Base-by-base conservation (phyloP, 1,140 invertebrate genomes). In the Drosophila kikkawai region DNA sequence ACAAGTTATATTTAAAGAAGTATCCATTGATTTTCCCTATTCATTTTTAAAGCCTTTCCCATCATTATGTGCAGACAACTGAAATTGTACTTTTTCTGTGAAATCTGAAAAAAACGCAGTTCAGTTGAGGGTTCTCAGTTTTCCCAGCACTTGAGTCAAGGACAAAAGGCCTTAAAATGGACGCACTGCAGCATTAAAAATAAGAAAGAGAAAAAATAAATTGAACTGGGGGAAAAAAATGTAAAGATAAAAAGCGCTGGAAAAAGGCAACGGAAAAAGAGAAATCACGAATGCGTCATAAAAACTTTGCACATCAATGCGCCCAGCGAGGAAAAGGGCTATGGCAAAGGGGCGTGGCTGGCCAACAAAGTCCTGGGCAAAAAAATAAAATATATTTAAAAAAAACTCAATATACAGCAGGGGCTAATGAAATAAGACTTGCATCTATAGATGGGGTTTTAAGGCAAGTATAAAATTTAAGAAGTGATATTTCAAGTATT, bases 251-350 rank as follows among this genome's bases (percentile, higher is more conserved):
- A 82, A 57, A 65, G 15, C 22, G 15, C 32, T 44, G 51, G 36
- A 66, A 69, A 69, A 78, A 64, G 48, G 48, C 65, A 80, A 32
- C 36, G 68, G 41, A 73, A 67, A 56, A 44, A 67, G 79, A 78
- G 65, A 87, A 91, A 85, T 82, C 78, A 91, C 81, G 75, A 90
- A 85, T 85, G 84, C 83, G 80, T 88, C 83, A 87, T 87, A 87
- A 87, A 87, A 87, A 87, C 83, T 82, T 83, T 83, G 77, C 80
- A 83, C 83, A 80, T 86, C 83, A 82, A 85, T 81, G 80, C 66
- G 48, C 34, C 17, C 60, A 57, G 68, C 66, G 48, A 39, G 74
- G 60, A 50, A 55, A 60, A 50, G 41, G 53, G 59, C 19, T 37
- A 15, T 34, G 34, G 29, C 15, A 32, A 3, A 15, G 45, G 60